Evolutionary conservation across 1,140 invertebrate species (phyloP), one percentile per base, ranked within the genome.

Genomic region (Procambarus clarkii): DNA sequence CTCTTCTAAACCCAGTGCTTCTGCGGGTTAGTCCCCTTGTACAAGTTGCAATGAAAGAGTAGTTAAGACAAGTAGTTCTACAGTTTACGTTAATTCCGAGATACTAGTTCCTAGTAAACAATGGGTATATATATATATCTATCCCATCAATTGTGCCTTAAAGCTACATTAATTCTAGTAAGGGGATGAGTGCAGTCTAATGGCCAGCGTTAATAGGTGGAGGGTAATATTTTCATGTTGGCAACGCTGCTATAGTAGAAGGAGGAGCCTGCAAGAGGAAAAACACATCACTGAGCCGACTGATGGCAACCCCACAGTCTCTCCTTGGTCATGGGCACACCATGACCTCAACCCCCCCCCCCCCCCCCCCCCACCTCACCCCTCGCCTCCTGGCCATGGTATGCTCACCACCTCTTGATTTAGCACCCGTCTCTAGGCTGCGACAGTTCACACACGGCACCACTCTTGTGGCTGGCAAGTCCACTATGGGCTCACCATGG

Each of bases 191-290:
- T 91, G 69, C 45, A 69, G 9, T 48, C 34, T 77, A 24, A 58
- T 18, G 54, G 5, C 77, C 64, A 80, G 90, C 84, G 82, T 93
- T 91, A 93, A 91, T 93, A 93, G 69, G 91, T 92, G 48, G 92
- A 93, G 76, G 92, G 92, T 86, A 93, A 92, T 48, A 93, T 93
- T 92, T 92, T 93, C 92, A 93, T 93, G 91, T 93, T 93, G 81
- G 92, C 88, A 80, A 93, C 87, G 77, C 92, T 93, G 90, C 92
- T 93, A 92, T 93, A 93, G 92, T 91, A 93, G 92, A 93, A 93
- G 78, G 92, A 93, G 91, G 88, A 82, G 50, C 92, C 92, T 93
- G 92, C 24, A 93, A 92, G 45, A 92, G 76, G 91, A 92, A 71
- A 88, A 86, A 85, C 15, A 81, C 46, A 91, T 48, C 45, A 58